Evolutionary conservation across 2,797 vertebrate species (phyloP).

Genomic region (Champsocephalus esox): DNA sequence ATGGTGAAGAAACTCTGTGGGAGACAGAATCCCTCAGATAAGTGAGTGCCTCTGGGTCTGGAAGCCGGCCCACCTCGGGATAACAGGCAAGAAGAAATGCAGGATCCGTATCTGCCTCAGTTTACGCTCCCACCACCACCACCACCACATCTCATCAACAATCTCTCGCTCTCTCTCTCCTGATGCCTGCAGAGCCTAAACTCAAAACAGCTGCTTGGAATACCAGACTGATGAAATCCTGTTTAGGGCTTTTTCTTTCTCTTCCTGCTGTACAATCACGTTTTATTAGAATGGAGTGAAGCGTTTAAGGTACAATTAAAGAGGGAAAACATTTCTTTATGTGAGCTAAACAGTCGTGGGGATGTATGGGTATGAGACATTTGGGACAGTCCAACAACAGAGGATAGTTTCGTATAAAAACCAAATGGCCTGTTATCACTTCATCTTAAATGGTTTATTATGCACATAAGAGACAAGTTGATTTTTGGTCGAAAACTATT

Average conservation of each 20-base stretch:
- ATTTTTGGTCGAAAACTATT: too few species aligned
- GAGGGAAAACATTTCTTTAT: conserved; percentile 82
- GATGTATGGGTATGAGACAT: conserved; percentile 46
- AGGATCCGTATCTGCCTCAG: conserved; percentile 80
- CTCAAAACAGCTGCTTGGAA: conserved; percentile 90
- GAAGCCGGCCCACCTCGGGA: conserved; percentile 80
- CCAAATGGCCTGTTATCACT: neutral
- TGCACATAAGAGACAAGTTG: too few species aligned
- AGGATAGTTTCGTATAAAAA: neutral
- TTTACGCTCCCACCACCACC: conserved; percentile 79
- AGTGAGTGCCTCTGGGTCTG: conserved; percentile 82
- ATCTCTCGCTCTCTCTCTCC: conserved; percentile 65
- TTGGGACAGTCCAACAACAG: conserved; percentile 28
- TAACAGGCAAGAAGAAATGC: conserved; percentile 77
- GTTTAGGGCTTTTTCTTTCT: conserved; percentile 74
- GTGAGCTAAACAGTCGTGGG: conserved; percentile 74
- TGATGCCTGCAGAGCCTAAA: conserved; percentile 84
- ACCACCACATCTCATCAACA: conserved; percentile 79
- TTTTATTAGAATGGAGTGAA: conserved; percentile 86
- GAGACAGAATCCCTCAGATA: conserved; percentile 82
- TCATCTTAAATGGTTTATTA: neutral
- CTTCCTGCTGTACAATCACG: conserved; percentile 83
- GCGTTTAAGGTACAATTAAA: conserved; percentile 84
- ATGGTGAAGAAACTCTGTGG: conserved; percentile 68
- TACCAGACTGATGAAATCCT: conserved; percentile 90